Conservation (phyloP, 2,888 invertebrate species). For the Torymus texanus region DNA sequence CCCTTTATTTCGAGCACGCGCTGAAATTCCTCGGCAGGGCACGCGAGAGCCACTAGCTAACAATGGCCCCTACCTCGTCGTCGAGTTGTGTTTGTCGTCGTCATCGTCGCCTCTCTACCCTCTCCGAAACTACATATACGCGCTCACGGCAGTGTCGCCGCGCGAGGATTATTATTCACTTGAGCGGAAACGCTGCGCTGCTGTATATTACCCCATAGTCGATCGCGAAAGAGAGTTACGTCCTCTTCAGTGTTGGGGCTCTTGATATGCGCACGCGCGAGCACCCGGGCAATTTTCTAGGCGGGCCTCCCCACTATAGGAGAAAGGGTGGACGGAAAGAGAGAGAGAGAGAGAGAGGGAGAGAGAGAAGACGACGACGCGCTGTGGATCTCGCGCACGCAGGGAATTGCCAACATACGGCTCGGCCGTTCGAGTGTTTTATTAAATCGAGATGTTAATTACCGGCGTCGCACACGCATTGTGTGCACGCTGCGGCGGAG, state of each 20-base stretch:
- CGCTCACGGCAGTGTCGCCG: constrained; percentile 10
- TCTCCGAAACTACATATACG: constrained; percentile 27
- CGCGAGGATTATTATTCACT: constrained; percentile 69
- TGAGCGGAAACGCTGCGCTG: constrained; percentile 71
- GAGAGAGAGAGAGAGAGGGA: constrained; percentile 13
- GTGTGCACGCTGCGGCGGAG: not conserved
- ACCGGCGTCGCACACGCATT: constrained; percentile 49
- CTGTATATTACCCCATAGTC: constrained; percentile 69
- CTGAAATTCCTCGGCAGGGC: constrained; percentile 52
- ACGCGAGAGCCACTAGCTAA: constrained; percentile 43
- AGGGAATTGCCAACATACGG: constrained; percentile 71
- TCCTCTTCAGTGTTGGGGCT: constrained; percentile 59
- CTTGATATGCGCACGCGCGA: constrained; percentile 3
- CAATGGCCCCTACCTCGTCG: constrained; percentile 51
- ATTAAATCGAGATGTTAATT: constrained; percentile 73
- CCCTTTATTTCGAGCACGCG: constrained; percentile 33
- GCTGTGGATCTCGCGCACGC: constrained; percentile 42
- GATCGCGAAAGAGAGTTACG: constrained; percentile 56
- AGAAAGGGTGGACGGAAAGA: constrained; percentile 46
- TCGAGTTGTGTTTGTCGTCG: not conserved
- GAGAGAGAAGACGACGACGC: constrained; percentile 17
- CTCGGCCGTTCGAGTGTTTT: constrained; percentile 64
- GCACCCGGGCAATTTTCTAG: constrained; percentile 46
- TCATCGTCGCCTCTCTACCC: not conserved
- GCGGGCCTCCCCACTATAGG: constrained; percentile 21